Evolutionary conservation across 2,797 vertebrate species (phyloP).

Genomic region (Sciurus vulgaris): DNA sequence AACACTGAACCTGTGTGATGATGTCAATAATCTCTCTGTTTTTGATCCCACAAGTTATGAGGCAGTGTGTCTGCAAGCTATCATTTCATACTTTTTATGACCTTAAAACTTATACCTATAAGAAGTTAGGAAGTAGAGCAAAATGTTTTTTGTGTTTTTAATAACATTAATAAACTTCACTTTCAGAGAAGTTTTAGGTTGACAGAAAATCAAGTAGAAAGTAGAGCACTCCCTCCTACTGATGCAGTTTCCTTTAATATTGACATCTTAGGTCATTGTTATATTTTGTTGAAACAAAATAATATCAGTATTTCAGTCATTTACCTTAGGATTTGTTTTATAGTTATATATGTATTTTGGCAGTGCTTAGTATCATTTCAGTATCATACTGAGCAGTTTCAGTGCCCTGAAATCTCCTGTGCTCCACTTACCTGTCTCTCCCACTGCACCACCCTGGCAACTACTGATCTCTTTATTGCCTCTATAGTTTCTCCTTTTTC

Average conservation of each 20-base stretch:
- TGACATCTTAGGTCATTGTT: neutral
- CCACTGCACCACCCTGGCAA: neutral
- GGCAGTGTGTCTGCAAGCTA: neutral
- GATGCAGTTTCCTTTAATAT: neutral
- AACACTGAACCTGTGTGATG: neutral
- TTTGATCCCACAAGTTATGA: neutral
- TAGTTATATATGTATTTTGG: neutral
- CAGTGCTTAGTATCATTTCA: neutral
- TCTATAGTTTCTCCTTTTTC: neutral
- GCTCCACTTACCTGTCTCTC: accelerated
- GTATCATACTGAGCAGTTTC: neutral
- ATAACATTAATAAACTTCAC: neutral
- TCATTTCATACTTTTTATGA: neutral
- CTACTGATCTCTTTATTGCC: neutral
- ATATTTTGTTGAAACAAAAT: neutral
- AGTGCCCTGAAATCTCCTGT: neutral
- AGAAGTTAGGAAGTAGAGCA: neutral
- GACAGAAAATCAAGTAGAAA: neutral
- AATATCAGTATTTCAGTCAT: neutral
- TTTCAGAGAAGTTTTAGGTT: conserved; percentile 16
- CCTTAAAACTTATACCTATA: conserved; percentile 14
- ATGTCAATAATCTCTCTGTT: neutral
- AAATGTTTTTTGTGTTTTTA: neutral
- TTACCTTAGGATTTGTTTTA: neutral
- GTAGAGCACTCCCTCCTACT: neutral